phyloP scores from a whole-genome alignment of 2,888 invertebrate species.

The Diarsia brunnea region DNA sequence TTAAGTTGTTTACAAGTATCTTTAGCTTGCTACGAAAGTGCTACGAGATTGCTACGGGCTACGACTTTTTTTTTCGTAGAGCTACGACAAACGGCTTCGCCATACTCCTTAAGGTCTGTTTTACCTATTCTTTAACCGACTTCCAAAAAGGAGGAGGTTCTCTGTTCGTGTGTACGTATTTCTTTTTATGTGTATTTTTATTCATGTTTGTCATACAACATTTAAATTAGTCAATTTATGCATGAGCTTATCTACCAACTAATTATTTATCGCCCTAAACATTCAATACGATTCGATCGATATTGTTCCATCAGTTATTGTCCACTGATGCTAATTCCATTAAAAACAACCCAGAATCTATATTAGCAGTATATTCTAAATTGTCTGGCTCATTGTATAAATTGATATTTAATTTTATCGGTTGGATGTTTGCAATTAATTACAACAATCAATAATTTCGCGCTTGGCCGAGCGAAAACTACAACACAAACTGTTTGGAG shows the following conservation, averaged over 20 bases:
- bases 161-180: no score
- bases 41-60: conserved; percentile 23
- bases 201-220: no score
- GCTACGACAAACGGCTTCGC: neutral
- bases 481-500: conserved; percentile 76
- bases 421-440: conserved; percentile 85
- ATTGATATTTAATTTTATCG: conserved; percentile 81
- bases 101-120: neutral
- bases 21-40: conserved; percentile 26
- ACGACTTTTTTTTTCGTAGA: neutral
- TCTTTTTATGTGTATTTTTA: neutral
- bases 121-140: neutral
- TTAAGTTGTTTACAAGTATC: no score
- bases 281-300: conserved; percentile 1
- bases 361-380: conserved; percentile 53
- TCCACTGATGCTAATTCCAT: conserved; percentile 25
- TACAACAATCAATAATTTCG: conserved; percentile 88
- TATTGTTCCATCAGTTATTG: conserved; percentile 10
- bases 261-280: neutral
- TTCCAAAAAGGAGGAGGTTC: no score
- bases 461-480: conserved; percentile 84
- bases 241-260: neutral
- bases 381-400: conserved; percentile 67
- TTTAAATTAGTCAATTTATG: neutral
- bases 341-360: conserved; percentile 46